Base-by-base conservation (phyloP, 1,140 invertebrate genomes). In the Contarinia nasturtii region DNA sequence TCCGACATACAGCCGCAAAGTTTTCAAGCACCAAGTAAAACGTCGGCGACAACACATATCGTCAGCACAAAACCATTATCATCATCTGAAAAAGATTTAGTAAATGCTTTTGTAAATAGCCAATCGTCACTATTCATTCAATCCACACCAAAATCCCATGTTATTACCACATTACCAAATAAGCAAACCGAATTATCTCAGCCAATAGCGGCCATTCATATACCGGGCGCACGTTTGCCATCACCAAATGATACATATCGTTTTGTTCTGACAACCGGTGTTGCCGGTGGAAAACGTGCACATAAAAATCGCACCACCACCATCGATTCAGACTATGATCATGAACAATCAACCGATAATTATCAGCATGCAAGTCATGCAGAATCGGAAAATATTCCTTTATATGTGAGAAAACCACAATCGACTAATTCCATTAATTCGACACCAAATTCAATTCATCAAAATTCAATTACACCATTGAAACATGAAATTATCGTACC, bases 1-100 rank as follows among this genome's bases (percentile, higher is more conserved):
- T 63, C 61, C 0, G 61, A 63, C 18, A 48, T 57, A 20, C 52
- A 54, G 17, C 61, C 61, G 0, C 56, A 60, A 49, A 61, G 58
- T 17, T 64, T 64, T n/a, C 48, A 50, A 19, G 52, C 50, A 12
- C 20, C 50, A n/a, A 40, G 53, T 1, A 22, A 33, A 41, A 45
- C 44, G 21, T 43, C 36, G n/a, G n/a, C n/a, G n/a, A 44, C 33
- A 7, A 12, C 33, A n/a, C 42, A 5, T 18, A 21, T 37, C 14
- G 46, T 21, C 10, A 38, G 12, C 41, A 43, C 41, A 22, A 20
- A 18, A 47, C 10, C 38, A 18, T 22, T n/a, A 40, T 41, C 11
- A 41, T 4, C 20, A 47, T 18, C n/a, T 33, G 18, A 15, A 10
- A 33, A 45, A 11, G 19, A 46, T 2, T 46, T 20, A 20, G 19